Evolutionary conservation across 2,797 vertebrate genomes (phyloP).

Genomic region (Micropoecilia bifurca): DNA sequence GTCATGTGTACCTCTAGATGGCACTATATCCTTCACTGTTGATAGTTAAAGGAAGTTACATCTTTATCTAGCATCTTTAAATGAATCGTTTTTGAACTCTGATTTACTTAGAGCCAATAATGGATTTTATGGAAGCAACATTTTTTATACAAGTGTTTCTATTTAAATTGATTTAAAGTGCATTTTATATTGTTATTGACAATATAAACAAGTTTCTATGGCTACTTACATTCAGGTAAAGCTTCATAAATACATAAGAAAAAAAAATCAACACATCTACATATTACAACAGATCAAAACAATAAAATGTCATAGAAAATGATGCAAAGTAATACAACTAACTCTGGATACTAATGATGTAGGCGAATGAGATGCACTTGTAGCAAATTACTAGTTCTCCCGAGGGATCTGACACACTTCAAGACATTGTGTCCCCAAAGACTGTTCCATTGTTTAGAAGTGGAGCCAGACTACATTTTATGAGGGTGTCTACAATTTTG

Average conservation of each 20-base stretch:
- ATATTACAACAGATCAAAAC: not conserved
- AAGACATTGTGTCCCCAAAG: not conserved
- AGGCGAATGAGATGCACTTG: not conserved
- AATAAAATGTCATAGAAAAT: not conserved
- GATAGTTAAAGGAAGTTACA: not conserved
- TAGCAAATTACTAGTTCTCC: not conserved
- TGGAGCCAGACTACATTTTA: not conserved
- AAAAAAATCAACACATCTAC: not conserved
- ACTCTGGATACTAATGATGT: not conserved
- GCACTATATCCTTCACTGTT: not conserved
- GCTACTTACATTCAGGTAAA: not conserved
- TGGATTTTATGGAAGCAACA: not conserved
- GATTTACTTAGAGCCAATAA: not conserved
- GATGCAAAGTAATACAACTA: not conserved
- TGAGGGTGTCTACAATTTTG: not conserved
- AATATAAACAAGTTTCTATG: not conserved
- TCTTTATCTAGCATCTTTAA: not conserved
- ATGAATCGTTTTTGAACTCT: not conserved
- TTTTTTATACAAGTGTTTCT: not conserved
- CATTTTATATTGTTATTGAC: not conserved
- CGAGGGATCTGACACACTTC: not conserved
- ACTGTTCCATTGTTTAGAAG: not conserved
- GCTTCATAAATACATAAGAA: not conserved
- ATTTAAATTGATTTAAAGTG: not conserved
- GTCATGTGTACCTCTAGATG: not conserved